These are phyloP conservation scores for Periophthalmus modestus DNA, from an alignment of 2,113 vertebrate species.

Conservation along the genomic window DNA sequence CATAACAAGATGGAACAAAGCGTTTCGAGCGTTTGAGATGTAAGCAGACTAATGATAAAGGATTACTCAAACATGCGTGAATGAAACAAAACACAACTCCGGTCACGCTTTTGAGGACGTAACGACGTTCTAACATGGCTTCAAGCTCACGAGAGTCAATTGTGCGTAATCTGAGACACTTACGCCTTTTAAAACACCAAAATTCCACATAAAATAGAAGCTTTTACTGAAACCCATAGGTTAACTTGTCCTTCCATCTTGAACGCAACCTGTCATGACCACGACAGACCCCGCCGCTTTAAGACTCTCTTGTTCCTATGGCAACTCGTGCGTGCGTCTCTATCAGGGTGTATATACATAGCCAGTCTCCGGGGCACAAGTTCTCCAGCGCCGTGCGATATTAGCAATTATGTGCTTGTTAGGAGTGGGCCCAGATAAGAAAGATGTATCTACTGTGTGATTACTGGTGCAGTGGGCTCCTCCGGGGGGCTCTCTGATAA, in stretches of 20 bases:
- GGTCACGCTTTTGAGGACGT: too few relatives aligned
- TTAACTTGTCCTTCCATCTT: background rate
- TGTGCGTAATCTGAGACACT: too few relatives aligned
- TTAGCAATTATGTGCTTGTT: constrained; percentile 81
- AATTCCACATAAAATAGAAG: background rate
- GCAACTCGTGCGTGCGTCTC: constrained; percentile 67
- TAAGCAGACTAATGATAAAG: too few relatives aligned
- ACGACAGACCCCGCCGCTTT: constrained; percentile 32
- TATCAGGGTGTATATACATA: constrained; percentile 70
- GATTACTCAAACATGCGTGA: too few relatives aligned
- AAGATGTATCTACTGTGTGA: constrained; percentile 72
- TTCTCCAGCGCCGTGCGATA: constrained; percentile 72
- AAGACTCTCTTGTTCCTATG: constrained; percentile 69
- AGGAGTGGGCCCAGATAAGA: constrained; percentile 71
- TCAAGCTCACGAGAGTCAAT: too few relatives aligned
- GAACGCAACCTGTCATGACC: background rate
- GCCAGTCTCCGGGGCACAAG: constrained; percentile 63
- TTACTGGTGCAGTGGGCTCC: constrained; percentile 63
- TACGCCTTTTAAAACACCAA: too few relatives aligned
- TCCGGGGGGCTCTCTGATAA: constrained; percentile 44
- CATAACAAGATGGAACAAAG: too few relatives aligned
- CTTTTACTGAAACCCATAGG: background rate
- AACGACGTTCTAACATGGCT: too few relatives aligned
- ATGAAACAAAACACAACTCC: too few relatives aligned
- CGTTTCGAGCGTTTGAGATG: too few relatives aligned